Percentiles rank a stretch among this genome's conserved stretches.
Evolutionary conservation across 2,113 vertebrate genomes (phyloP).

Genomic region (Plectropomus leopardus): DNA sequence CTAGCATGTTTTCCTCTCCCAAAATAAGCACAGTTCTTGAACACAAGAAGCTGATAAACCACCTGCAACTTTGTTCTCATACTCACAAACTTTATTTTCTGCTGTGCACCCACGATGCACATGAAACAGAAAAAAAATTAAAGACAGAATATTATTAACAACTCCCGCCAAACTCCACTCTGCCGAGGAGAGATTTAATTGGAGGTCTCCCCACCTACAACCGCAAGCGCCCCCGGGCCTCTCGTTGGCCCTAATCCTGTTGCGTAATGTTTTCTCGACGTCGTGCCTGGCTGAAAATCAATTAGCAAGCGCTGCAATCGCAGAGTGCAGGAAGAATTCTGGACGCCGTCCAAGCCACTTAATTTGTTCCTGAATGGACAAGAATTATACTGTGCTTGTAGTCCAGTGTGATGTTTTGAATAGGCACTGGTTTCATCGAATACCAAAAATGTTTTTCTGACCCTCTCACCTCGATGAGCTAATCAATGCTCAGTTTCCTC

Average conservation of each 20-base stretch:
- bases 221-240: constrained; percentile 38
- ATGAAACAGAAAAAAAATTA: constrained; percentile 5
- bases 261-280: constrained; percentile 72
- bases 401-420: constrained; percentile 17
- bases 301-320: constrained; percentile 74
- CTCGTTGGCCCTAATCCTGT: constrained; percentile 64
- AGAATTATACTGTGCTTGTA: constrained; percentile 33
- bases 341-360: constrained; percentile 66
- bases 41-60: not conserved
- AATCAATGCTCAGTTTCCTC: constrained; percentile 29
- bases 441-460: constrained; percentile 41
- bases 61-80: constrained; percentile 14
- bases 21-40: constrained; percentile 7
- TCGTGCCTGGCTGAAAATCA: constrained; percentile 76
- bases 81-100: not conserved
- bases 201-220: constrained; percentile 55
- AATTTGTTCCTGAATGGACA: constrained; percentile 61
- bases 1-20: not conserved
- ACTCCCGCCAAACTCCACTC: constrained; percentile 34
- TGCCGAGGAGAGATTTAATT: constrained; percentile 60
- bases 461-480: not conserved
- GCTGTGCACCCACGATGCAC: not conserved
- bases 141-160: constrained; percentile 36
- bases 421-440: constrained; percentile 5
- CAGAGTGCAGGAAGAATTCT: constrained; percentile 65